These are phyloP conservation scores for Solen grandis DNA, from an alignment of 1,140 invertebrate species.

Conservation along the genomic window DNA sequence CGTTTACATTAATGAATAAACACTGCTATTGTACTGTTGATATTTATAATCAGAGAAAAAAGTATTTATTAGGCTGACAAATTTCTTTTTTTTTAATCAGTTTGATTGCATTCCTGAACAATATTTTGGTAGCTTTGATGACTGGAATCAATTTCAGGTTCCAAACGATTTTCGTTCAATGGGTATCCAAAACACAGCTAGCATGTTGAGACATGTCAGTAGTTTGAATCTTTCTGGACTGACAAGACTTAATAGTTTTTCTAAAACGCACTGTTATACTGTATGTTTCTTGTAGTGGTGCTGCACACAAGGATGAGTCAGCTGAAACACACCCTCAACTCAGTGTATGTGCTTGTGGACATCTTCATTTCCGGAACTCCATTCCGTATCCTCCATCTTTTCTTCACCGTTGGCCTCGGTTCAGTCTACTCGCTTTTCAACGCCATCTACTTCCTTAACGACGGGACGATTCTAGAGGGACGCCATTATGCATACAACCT, in stretches of 20 bases:
- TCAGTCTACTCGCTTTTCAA: constrained; percentile 78
- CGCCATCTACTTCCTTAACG: constrained; percentile 76
- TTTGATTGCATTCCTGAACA: too few species aligned
- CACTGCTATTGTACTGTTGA: too few species aligned
- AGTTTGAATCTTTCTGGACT: too few species aligned
- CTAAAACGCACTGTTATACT: too few species aligned
- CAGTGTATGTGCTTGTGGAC: constrained; percentile 73
- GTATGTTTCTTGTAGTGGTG: constrained; percentile 56
- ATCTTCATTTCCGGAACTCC: constrained; percentile 73
- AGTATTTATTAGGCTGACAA: too few species aligned
- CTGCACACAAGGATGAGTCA: constrained; percentile 69
- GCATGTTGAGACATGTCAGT: too few species aligned
- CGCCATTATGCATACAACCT: constrained; percentile 76
- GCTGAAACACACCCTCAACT: constrained; percentile 76
- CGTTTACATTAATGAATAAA: too few species aligned
- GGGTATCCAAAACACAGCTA: too few species aligned
- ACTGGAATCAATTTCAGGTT: background rate
- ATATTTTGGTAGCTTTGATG: background rate
- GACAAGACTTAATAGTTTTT: too few species aligned
- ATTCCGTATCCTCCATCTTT: constrained; percentile 75
- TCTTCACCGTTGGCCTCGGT: constrained; percentile 74
- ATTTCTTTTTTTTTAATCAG: too few species aligned
- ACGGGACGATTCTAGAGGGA: constrained; percentile 71
- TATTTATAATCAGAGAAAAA: too few species aligned
- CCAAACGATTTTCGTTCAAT: too few species aligned